phyloP scores from a whole-genome alignment of 2,113 vertebrate species.

The Poicephalus meyeri region DNA sequence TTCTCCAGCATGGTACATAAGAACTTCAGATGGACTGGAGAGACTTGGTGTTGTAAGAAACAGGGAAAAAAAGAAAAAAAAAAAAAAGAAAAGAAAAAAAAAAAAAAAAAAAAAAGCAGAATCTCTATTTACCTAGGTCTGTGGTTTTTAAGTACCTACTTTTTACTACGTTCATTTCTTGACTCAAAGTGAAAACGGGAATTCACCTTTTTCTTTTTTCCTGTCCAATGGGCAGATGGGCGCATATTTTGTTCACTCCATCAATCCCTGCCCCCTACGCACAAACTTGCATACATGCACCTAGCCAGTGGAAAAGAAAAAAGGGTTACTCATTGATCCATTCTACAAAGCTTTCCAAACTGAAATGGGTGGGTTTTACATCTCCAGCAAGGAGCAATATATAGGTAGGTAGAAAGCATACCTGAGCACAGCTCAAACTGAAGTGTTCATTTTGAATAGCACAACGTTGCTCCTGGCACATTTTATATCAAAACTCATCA shows the following conservation, averaged over 20 bases:
- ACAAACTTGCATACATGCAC: conserved; percentile 74
- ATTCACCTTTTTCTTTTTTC: conserved; percentile 89
- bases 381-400: conserved; percentile 88
- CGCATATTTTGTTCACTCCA: conserved; percentile 79
- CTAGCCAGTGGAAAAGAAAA: conserved; percentile 98
- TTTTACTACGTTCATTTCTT: conserved; percentile 64
- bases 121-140: conserved; percentile 73
- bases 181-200: conserved; percentile 90
- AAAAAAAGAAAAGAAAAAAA: background rate
- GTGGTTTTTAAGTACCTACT: conserved; percentile 53
- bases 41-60: conserved; percentile 64
- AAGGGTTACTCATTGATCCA: conserved; percentile 91
- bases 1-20: conserved; percentile 60
- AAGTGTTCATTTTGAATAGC: conserved; percentile 64
- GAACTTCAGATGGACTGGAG: conserved; percentile 65
- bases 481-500: conserved; percentile 7
- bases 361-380: conserved; percentile 86
- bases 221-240: conserved; percentile 84
- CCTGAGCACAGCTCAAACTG: conserved; percentile 73
- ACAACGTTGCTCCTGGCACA: conserved; percentile 42
- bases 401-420: conserved; percentile 83
- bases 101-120: background rate
- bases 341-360: conserved; percentile 91
- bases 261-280: conserved; percentile 84
- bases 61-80: conserved; percentile 23